These are phyloP conservation scores for Chironomus tentans DNA, from an alignment of 2,888 invertebrate species.

Conservation along the genomic window DNA sequence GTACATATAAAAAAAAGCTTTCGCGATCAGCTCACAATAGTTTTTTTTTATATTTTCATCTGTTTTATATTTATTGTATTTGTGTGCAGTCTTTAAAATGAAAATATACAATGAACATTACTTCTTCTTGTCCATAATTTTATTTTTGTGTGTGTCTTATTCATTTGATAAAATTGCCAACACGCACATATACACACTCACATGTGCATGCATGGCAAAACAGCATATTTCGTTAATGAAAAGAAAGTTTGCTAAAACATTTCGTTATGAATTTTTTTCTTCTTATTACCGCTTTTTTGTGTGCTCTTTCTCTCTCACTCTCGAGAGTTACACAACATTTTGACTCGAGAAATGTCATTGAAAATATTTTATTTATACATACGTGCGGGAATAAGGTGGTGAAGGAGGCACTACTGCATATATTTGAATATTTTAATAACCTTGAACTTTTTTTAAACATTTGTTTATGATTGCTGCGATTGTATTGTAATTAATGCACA, in stretches of 20 bases:
- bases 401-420: no score
- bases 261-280: not conserved
- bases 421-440: not conserved
- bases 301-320: not conserved
- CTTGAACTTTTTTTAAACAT: not conserved
- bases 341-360: no score
- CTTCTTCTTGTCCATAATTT: no score
- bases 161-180: not conserved
- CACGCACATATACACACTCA: not conserved
- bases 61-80: not conserved
- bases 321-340: not conserved
- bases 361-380: no score
- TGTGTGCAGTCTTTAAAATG: not conserved
- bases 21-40: not conserved
- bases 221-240: not conserved
- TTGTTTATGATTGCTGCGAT: no score
- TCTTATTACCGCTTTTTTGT: not conserved
- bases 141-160: not conserved
- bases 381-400: no score
- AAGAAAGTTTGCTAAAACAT: not conserved
- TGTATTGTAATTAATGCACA: no score
- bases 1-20: conserved; percentile 12
- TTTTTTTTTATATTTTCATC: not conserved
- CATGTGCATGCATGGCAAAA: not conserved
- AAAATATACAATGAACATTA: not conserved